Percentiles rank a stretch among this genome's conserved stretches.
These are phyloP conservation scores for Telmatherina bonti DNA, from an alignment of 2,797 vertebrate species.

Conservation along the genomic window DNA sequence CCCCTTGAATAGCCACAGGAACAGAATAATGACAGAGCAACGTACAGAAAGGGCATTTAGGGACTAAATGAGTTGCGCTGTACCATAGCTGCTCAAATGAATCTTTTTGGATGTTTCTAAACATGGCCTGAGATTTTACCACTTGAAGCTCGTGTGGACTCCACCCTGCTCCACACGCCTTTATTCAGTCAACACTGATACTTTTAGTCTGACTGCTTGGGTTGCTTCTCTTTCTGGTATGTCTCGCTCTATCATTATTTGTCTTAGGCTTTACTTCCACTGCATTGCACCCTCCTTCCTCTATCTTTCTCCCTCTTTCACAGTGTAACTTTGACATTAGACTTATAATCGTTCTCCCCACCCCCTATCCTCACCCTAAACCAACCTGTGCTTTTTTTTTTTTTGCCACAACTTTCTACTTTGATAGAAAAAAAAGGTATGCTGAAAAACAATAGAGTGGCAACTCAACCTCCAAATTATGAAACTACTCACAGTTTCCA, in stretches of 20 bases:
- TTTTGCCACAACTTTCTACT: conserved; percentile 25
- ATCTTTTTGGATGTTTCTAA: conserved; percentile 73
- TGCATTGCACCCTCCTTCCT: conserved; percentile 15
- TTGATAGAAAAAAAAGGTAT: conserved; percentile 21
- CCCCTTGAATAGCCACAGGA: conserved; percentile 52
- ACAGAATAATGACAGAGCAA: conserved; percentile 74
- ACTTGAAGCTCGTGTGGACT: conserved; percentile 63
- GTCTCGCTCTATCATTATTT: conserved; percentile 41
- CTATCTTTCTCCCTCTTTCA: conserved; percentile 23
- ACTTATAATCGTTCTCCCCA: not conserved
- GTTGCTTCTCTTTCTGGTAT: conserved; percentile 38
- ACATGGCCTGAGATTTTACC: conserved; percentile 72
- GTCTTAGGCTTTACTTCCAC: conserved; percentile 38
- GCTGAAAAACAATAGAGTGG: conserved; percentile 4
- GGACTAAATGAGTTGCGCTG: conserved; percentile 49
- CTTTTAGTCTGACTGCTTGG: conserved; percentile 46
- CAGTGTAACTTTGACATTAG: conserved; percentile 24
- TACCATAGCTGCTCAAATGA: conserved; percentile 52
- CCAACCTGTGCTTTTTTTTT: conserved; percentile 26
- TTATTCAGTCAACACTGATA: conserved; percentile 46
- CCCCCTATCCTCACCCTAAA: not conserved
- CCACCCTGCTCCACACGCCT: conserved; percentile 69
- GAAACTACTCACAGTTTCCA: conserved; percentile 44
- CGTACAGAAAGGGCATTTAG: conserved; percentile 28
- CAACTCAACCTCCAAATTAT: conserved; percentile 9